phyloP scores from a whole-genome alignment of 2,797 vertebrate genomes.

The Heterohyrax brucei region DNA sequence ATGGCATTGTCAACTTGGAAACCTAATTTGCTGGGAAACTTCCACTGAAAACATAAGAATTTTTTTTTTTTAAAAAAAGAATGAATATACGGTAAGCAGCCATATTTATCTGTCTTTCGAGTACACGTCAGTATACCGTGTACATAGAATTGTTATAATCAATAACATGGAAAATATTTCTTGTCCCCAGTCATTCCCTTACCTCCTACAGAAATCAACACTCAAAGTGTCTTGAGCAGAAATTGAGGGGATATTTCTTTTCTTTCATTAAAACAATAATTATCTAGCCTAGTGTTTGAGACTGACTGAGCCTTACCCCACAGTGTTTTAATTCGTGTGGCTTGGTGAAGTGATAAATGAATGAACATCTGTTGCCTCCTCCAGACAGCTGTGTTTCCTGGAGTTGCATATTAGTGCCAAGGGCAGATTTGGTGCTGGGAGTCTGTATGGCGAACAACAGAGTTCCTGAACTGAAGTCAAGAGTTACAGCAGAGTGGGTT shows the following conservation, averaged over 20 bases:
- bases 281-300: slow-evolving; percentile 65
- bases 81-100: not conserved
- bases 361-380: slow-evolving; percentile 70
- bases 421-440: not conserved
- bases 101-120: slow-evolving; percentile 32
- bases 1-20: not conserved
- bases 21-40: not conserved
- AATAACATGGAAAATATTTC: not conserved
- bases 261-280: slow-evolving; percentile 78
- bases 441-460: rapidly evolving
- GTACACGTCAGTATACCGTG: not conserved
- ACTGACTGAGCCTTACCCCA: slow-evolving; percentile 29
- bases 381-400: slow-evolving; percentile 69
- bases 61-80: not conserved
- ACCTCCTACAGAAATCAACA: slow-evolving; percentile 47
- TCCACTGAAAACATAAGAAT: not conserved
- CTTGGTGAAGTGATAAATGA: slow-evolving; percentile 70
- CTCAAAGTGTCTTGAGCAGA: slow-evolving; percentile 23
- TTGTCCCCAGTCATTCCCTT: not conserved
- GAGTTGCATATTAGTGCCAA: not conserved
- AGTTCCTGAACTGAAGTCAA: slow-evolving; percentile 54
- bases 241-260: slow-evolving; percentile 35
- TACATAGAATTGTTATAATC: not conserved
- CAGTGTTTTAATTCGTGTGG: slow-evolving; percentile 23
- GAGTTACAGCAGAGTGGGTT: not conserved